Conservation (phyloP, 2,113 vertebrate genomes). For the Hippocampus comes region DNA sequence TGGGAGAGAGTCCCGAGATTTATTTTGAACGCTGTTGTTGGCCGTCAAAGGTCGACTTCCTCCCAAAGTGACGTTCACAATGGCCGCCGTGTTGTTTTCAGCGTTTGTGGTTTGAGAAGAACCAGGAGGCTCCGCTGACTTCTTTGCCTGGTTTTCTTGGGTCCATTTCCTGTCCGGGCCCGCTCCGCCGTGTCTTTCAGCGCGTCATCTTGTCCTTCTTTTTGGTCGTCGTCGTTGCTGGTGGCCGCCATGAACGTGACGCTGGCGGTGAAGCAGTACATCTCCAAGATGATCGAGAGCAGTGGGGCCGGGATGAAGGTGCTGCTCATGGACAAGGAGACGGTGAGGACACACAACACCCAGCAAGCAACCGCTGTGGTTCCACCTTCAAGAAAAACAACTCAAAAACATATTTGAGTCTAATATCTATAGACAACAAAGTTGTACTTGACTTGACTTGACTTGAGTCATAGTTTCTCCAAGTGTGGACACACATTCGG, state of each 20-base stretch:
- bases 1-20: too few species aligned
- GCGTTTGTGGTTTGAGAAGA: not conserved
- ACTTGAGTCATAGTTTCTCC: too few species aligned
- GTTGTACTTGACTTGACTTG: too few species aligned
- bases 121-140: not conserved
- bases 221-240: not conserved
- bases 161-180: not conserved
- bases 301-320: conserved; percentile 96
- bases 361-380: too few species aligned
- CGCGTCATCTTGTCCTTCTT: not conserved
- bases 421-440: too few species aligned
- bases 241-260: conserved; percentile 86
- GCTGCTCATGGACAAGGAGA: conserved; percentile 93
- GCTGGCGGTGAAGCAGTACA: conserved; percentile 90
- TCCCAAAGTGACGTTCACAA: too few species aligned
- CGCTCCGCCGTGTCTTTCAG: not conserved
- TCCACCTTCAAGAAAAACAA: too few species aligned
- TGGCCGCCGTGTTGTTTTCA: too few species aligned
- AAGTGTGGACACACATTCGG: too few species aligned
- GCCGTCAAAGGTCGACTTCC: too few species aligned
- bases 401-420: too few species aligned
- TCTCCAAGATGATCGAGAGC: conserved; percentile 94
- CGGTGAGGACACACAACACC: conserved; percentile 72
- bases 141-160: not conserved
- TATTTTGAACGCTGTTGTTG: too few species aligned